phyloP scores from a whole-genome alignment of 2,113 vertebrate genomes.

The Scopus umbretta region DNA sequence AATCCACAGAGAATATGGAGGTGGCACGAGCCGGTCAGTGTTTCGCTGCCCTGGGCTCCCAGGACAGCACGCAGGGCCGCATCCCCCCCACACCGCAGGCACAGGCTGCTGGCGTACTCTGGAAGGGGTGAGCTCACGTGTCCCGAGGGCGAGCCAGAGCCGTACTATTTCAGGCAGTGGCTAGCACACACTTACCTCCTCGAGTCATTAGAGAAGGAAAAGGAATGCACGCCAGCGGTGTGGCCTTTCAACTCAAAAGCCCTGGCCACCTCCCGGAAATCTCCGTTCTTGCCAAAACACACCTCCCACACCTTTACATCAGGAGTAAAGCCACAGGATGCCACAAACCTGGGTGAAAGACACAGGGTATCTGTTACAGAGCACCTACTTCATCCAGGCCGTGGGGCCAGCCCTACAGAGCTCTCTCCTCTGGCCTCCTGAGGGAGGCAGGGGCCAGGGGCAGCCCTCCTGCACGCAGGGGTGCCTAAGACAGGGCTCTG shows the following conservation, averaged over 20 bases:
- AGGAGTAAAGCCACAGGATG: slow-evolving; percentile 91
- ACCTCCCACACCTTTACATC: slow-evolving; percentile 98
- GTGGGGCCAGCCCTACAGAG: background rate
- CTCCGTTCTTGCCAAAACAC: slow-evolving; percentile 86
- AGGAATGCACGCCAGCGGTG: slow-evolving; percentile 81
- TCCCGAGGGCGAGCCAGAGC: rapidly evolving
- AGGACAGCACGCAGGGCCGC: rapidly evolving
- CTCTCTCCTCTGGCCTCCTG: background rate
- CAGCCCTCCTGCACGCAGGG: rapidly evolving
- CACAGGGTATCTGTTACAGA: background rate
- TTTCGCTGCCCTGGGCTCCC: background rate
- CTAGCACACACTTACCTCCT: slow-evolving; percentile 71
- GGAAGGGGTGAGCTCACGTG: background rate
- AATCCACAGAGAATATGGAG: background rate
- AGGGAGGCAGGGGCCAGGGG: background rate
- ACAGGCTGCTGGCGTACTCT: background rate
- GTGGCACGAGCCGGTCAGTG: rapidly evolving
- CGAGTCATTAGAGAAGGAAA: slow-evolving; percentile 92
- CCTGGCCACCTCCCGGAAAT: slow-evolving; percentile 86
- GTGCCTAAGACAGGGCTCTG: background rate
- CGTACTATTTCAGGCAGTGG: rapidly evolving
- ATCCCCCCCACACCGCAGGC: rapidly evolving
- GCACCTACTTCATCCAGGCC: rapidly evolving
- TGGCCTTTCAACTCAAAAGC: slow-evolving; percentile 96
- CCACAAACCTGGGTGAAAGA: slow-evolving; percentile 83